These are phyloP conservation scores for Lepisosteus oculatus DNA, from an alignment of 2,113 vertebrate species.

Conservation along the genomic window DNA sequence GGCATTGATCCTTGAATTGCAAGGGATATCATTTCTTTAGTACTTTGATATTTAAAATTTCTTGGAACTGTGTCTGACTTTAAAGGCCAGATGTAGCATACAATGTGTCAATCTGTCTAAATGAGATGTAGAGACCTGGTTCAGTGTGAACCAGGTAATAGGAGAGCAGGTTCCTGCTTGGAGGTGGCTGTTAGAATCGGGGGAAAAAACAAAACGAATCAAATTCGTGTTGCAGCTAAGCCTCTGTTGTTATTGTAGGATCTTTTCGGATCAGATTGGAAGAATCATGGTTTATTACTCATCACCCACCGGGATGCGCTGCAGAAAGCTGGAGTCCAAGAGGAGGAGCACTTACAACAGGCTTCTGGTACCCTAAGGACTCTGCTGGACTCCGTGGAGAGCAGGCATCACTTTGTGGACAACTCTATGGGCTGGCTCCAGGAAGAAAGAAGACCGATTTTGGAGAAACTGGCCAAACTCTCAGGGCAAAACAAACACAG, in stretches of 20 bases:
- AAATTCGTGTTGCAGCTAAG: neutral
- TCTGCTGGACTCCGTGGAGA: constrained; percentile 51
- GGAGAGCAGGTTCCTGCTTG: neutral
- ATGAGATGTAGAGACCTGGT: neutral
- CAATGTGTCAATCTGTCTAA: neutral
- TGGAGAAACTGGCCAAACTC: constrained; percentile 65
- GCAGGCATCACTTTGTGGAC: constrained; percentile 66
- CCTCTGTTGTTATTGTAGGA: constrained; percentile 47
- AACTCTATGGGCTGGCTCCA: constrained; percentile 47
- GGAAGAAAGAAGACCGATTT: constrained; percentile 53
- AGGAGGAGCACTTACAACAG: constrained; percentile 51
- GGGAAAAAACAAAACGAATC: no score
- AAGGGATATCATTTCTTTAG: no score
- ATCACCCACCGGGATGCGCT: constrained; percentile 73
- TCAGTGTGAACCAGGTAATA: neutral
- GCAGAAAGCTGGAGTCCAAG: constrained; percentile 53
- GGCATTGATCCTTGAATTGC: no score
- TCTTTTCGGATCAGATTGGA: constrained; percentile 75
- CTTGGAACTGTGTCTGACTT: neutral
- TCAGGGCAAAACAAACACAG: constrained; percentile 65
- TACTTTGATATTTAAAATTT: no score
- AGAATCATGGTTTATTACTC: constrained; percentile 63
- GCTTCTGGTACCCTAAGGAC: constrained; percentile 54
- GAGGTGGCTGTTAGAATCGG: neutral
- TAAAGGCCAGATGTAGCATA: neutral